A percentile compares a stretch with the other conserved stretches of the same genome.
These are phyloP conservation scores for Microcebus griseorufus DNA, from an alignment of 2,113 vertebrate species.

Conservation along the genomic window DNA sequence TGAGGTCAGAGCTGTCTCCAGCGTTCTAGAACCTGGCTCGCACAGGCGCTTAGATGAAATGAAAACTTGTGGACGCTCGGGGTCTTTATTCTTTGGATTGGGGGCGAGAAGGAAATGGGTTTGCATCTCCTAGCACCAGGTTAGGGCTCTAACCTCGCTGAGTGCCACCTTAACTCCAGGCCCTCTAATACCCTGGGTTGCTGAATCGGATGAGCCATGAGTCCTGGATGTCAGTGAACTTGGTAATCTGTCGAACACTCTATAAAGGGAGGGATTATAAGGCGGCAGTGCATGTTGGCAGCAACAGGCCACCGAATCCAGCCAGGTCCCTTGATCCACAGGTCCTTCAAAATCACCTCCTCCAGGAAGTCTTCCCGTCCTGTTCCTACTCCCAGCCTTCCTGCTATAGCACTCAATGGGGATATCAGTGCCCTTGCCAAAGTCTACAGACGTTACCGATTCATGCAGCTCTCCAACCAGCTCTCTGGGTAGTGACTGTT, in stretches of 20 bases:
- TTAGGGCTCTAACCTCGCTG: background rate
- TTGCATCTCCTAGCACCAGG: background rate
- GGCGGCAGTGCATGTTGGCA: background rate
- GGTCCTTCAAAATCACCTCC: background rate
- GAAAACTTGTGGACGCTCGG: background rate
- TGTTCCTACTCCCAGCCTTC: background rate
- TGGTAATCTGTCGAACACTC: background rate
- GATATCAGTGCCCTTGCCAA: background rate
- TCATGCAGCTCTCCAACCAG: background rate
- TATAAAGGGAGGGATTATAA: background rate
- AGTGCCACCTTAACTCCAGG: background rate
- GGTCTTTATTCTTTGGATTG: background rate
- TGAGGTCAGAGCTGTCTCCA: constrained; percentile 49
- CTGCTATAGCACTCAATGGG: background rate
- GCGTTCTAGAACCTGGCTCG: constrained; percentile 8
- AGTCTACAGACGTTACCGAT: background rate
- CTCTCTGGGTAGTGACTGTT: background rate
- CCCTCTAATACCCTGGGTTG: background rate
- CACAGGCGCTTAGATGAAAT: background rate
- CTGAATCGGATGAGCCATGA: background rate
- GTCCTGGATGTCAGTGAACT: background rate
- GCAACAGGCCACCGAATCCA: background rate
- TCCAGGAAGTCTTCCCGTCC: constrained; percentile 5
- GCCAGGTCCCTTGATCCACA: background rate
- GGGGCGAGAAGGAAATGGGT: background rate